phyloP scores from a whole-genome alignment of 2,797 vertebrate genomes.

The Ctenochaetus hawaiiensis region DNA sequence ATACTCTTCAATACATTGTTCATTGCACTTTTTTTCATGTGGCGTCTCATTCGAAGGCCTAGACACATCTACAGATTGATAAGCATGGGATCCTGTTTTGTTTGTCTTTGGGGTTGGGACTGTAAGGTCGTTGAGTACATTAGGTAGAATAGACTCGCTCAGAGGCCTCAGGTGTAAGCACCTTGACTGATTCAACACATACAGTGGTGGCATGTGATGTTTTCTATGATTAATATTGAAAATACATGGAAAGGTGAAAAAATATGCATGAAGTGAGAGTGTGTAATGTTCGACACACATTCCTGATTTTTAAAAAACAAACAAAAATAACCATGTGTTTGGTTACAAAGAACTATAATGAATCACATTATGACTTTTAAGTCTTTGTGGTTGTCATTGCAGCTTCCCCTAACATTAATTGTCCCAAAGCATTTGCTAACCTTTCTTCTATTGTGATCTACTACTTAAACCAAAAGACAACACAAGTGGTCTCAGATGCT shows the following conservation, averaged over 20 bases:
- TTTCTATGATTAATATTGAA: slow-evolving; percentile 56
- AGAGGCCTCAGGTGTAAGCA: slow-evolving; percentile 76
- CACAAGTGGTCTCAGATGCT: slow-evolving; percentile 65
- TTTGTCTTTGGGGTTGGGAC: slow-evolving; percentile 63
- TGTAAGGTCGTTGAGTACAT: slow-evolving; percentile 40
- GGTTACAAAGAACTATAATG: slow-evolving; percentile 61
- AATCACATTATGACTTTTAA: slow-evolving; percentile 67
- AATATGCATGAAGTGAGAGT: slow-evolving; percentile 46
- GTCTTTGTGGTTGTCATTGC: slow-evolving; percentile 78
- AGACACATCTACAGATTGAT: slow-evolving; percentile 46
- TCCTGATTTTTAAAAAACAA: slow-evolving; percentile 44
- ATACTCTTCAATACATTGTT: slow-evolving; percentile 74
- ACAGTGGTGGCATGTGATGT: slow-evolving; percentile 59
- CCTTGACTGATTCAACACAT: slow-evolving; percentile 73
- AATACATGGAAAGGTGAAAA: slow-evolving; percentile 55
- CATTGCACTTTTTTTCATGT: slow-evolving; percentile 73
- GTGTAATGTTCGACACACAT: slow-evolving; percentile 57
- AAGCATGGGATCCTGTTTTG: slow-evolving; percentile 32
- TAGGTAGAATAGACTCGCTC: slow-evolving; percentile 70
- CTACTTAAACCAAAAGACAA: slow-evolving; percentile 62
- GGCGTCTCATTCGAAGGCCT: slow-evolving; percentile 64
- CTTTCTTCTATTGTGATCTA: slow-evolving; percentile 40
- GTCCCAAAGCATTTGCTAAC: slow-evolving; percentile 68
- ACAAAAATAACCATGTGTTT: slow-evolving; percentile 59
- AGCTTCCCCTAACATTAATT: slow-evolving; percentile 70